A percentile compares a stretch with the other conserved stretches of the same genome.
Conservation (phyloP, 2,888 invertebrate genomes). For the Watsonalla binaria region DNA sequence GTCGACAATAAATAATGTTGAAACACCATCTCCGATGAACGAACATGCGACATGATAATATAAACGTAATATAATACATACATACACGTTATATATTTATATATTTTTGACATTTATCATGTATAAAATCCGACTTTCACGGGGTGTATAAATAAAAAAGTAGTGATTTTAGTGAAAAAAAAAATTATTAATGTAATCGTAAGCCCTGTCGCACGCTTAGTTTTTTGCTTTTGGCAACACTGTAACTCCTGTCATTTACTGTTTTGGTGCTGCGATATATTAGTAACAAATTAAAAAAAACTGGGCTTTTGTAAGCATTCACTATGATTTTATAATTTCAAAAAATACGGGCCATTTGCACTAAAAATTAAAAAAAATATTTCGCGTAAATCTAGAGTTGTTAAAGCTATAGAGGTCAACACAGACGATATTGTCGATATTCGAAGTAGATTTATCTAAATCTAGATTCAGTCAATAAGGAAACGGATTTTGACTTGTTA, state of each 20-base stretch:
- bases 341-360: no score
- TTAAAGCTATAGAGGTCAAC: no score
- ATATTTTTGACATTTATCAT: slow-evolving; percentile 28
- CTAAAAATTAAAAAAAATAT: no score
- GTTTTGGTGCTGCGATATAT: neutral
- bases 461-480: no score
- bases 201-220: neutral
- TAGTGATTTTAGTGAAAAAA: slow-evolving; percentile 11
- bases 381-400: no score
- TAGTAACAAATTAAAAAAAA: no score
- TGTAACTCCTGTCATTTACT: neutral
- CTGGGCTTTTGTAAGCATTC: no score
- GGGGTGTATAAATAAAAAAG: slow-evolving; percentile 1
- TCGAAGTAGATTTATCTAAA: no score
- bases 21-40: slow-evolving; percentile 8
- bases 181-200: slow-evolving; percentile 2
- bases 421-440: no score
- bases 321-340: no score
- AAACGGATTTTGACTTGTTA: no score
- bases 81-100: slow-evolving; percentile 30
- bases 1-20: slow-evolving; percentile 64
- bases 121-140: slow-evolving; percentile 9
- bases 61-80: slow-evolving; percentile 31
- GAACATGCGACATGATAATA: slow-evolving; percentile 21
- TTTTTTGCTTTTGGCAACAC: neutral